Base-by-base conservation (phyloP, 2,797 vertebrate genomes). In the Macrochelys suwanniensis region DNA sequence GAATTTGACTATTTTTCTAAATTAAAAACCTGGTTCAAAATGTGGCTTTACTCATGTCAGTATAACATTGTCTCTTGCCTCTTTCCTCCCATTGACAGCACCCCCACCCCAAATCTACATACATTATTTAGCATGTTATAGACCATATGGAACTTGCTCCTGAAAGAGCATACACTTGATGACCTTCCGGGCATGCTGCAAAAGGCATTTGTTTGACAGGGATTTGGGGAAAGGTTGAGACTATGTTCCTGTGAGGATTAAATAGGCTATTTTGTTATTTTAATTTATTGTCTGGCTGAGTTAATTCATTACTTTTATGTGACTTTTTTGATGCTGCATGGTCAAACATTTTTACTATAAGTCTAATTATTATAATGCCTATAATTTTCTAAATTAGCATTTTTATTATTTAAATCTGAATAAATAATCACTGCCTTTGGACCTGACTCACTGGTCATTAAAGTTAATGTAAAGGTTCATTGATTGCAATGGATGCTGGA, bases 151-250 rank as follows among this genome's bases (percentile, higher is more conserved):
- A 97, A 96, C 79, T 74, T 79, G 89, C 92, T 95, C 95, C 96
- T 96, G 92, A 97, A 97, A 97, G 92, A 97, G 95, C 93, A 94
- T 90, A 94, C 94, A 97, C 90, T 95, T 96, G 94, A 96, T 94
- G 96, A 97, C 96, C 96, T 97, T 97, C 94, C 92, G 94, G 96
- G 94, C 88, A 91, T 0, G 1, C 92, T 57, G 4, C 74, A 95
- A 96, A 96, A 95, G 6, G 9, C 97, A 91, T 96, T 96, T 94
- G 88, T 80, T 96, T 95, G 93, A 94, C 92, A 87, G 96, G 84
- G 88, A 23, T 94, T 95, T 89, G 92, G 85, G 82, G 89, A 84
- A 93, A 93, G 78, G 90, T 82, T 65, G 89, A 81, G 84, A 82
- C 49, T 85, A 51, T 82, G 87, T 51, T 95, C 87, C 93, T 76